Evolutionary conservation across 2,113 vertebrate species (phyloP).

Genomic region (Hyperoodon ampullatus): DNA sequence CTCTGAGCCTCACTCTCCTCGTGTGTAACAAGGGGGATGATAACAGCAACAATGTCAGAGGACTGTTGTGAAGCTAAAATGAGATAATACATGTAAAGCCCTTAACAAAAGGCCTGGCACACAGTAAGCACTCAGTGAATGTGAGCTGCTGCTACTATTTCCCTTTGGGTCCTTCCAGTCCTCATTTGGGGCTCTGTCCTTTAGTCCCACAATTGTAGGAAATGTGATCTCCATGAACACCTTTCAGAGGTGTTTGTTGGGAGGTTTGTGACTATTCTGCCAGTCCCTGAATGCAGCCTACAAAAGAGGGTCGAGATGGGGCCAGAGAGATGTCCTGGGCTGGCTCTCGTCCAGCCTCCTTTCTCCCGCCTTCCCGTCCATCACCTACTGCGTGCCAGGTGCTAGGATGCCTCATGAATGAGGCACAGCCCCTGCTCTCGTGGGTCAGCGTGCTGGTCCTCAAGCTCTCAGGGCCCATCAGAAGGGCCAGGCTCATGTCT

Average conservation of each 20-base stretch:
- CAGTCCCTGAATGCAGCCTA: background rate
- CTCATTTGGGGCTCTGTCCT: background rate
- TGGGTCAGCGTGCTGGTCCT: background rate
- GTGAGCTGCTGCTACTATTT: background rate
- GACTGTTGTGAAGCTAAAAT: background rate
- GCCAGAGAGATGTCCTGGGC: background rate
- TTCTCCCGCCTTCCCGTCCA: background rate
- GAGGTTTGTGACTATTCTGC: background rate
- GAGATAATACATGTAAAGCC: no score
- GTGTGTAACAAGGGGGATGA: no score
- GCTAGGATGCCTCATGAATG: background rate
- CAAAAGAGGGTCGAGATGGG: background rate
- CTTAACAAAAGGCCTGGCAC: background rate
- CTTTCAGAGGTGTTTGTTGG: background rate
- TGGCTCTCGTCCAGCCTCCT: background rate
- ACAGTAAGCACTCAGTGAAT: accelerated
- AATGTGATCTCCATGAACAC: background rate
- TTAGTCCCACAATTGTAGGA: background rate
- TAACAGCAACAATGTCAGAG: background rate
- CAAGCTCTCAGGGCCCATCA: background rate
- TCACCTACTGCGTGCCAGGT: background rate
- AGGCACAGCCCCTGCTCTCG: background rate
- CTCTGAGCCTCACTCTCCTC: background rate
- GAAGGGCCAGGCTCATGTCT: background rate
- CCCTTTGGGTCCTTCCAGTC: background rate